These are phyloP conservation scores for Toxotes lorentzi DNA, from an alignment of 2,797 vertebrate species.

Conservation along the genomic window DNA sequence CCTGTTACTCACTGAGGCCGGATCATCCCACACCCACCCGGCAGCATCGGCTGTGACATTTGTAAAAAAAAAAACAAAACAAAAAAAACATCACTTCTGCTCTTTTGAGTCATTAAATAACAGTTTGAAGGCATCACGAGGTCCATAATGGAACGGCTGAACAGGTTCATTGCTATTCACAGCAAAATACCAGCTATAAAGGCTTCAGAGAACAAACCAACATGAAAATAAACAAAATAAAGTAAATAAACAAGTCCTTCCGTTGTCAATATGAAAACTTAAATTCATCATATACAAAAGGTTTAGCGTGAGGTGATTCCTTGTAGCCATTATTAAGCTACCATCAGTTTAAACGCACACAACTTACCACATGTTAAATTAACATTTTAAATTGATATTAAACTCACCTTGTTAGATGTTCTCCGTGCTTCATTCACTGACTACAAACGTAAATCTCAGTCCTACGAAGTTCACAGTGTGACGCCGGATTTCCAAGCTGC, in stretches of 20 bases:
- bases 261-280: not conserved
- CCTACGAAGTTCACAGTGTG: not conserved
- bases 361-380: not conserved
- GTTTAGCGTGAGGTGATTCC: not conserved
- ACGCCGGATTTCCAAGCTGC: not conserved
- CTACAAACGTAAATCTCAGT: not conserved
- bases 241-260: not conserved
- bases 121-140: not conserved
- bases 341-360: not conserved
- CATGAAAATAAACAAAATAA: not conserved
- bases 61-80: conserved; percentile 3
- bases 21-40: conserved; percentile 43
- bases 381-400: not conserved
- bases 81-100: not conserved
- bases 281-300: not conserved
- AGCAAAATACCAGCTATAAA: not conserved
- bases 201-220: not conserved
- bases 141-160: not conserved
- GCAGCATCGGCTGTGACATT: conserved; percentile 33
- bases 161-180: not conserved
- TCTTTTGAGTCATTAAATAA: conserved; percentile 25
- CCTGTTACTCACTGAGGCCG: conserved; percentile 1
- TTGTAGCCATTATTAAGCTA: not conserved
- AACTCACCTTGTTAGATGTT: not conserved
- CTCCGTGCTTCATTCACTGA: not conserved